phyloP scores from a whole-genome alignment of 1,140 invertebrate species.

The Pteromalus puparum region DNA sequence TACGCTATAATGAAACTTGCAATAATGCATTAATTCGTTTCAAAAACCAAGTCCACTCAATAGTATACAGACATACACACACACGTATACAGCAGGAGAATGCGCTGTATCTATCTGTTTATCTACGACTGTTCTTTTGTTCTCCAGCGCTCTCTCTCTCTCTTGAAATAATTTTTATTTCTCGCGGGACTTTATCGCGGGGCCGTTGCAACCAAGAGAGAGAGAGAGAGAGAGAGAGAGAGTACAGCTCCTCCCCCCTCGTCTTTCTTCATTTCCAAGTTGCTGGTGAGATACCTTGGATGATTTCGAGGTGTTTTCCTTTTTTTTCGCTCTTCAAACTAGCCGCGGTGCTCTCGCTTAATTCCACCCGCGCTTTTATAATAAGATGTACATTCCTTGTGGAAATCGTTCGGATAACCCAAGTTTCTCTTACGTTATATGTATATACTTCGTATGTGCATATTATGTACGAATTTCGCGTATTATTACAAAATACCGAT shows the following conservation, averaged over 20 bases:
- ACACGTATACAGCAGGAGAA: too few species aligned
- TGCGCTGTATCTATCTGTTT: not conserved
- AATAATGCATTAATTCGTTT: too few species aligned
- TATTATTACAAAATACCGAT: too few species aligned
- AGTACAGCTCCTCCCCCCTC: not conserved
- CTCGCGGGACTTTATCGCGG: not conserved
- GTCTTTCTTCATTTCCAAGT: slow-evolving; percentile 4
- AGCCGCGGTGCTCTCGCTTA: not conserved
- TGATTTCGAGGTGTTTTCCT: not conserved
- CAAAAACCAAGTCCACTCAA: too few species aligned
- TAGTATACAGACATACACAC: too few species aligned
- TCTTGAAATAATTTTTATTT: not conserved
- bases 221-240: too few species aligned
- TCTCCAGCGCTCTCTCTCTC: not conserved
- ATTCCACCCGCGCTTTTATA: slow-evolving; percentile 1
- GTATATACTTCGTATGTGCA: too few species aligned
- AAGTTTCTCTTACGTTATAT: too few species aligned
- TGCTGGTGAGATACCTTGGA: not conserved
- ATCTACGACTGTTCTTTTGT: not conserved
- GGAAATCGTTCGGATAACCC: not conserved
- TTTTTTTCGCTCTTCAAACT: not conserved
- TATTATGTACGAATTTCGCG: too few species aligned
- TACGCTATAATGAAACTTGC: too few species aligned
- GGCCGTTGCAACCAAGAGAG: too few species aligned
- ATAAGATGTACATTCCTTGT: not conserved